A percentile compares a stretch with the other conserved stretches of the same genome.
Conservation (phyloP, 64 coral and sea anemone genomes). For the Trachythela sp. region DNA sequence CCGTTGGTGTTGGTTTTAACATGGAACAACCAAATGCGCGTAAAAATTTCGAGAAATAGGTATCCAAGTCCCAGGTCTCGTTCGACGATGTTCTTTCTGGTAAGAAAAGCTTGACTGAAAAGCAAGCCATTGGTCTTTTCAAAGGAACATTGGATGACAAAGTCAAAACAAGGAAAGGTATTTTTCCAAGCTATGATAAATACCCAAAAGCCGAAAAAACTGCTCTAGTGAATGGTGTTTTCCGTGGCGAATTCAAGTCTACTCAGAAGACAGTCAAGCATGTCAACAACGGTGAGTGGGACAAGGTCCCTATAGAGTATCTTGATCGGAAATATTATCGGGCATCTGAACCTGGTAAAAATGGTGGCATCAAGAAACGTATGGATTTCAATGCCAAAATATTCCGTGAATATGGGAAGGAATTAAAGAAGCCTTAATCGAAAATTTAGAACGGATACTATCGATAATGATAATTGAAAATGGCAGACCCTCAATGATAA, state of each 20-base stretch:
- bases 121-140: background rate
- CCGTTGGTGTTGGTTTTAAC: background rate
- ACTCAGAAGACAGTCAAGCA: background rate
- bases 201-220: background rate
- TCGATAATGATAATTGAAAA: too few relatives aligned
- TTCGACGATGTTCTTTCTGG: background rate
- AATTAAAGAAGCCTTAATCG: constrained; percentile 5
- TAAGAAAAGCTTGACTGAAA: background rate
- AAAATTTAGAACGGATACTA: too few relatives aligned
- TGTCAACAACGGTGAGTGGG: background rate
- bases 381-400: background rate
- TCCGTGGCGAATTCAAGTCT: background rate
- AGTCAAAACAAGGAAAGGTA: background rate
- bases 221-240: background rate
- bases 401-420: background rate
- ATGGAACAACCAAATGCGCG: background rate
- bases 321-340: background rate
- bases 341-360: background rate
- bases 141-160: background rate
- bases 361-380: background rate
- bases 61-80: background rate
- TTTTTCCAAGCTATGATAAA: background rate
- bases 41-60: background rate
- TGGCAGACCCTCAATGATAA: too few relatives aligned
- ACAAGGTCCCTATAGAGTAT: background rate